A percentile compares a stretch with the other conserved stretches of the same genome.
Evolutionary conservation across 2,888 invertebrate genomes (phyloP).

Genomic region (Drosophila affinis): DNA sequence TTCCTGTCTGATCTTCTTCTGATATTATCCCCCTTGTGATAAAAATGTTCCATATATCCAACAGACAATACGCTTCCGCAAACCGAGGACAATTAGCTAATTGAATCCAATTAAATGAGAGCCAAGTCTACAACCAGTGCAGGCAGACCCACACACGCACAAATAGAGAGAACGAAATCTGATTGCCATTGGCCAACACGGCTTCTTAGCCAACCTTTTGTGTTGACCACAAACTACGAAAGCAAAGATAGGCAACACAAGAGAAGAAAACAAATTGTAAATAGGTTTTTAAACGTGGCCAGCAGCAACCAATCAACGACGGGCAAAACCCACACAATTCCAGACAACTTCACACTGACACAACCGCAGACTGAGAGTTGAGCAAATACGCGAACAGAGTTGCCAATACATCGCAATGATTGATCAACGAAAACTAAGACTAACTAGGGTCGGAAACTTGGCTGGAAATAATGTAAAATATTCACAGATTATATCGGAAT

Average conservation of each 20-base stretch:
- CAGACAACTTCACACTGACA: slow-evolving; percentile 16
- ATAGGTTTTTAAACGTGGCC: slow-evolving; percentile 67
- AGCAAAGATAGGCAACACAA: slow-evolving; percentile 50
- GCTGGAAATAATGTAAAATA: slow-evolving; percentile 31
- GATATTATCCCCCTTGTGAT: slow-evolving; percentile 5
- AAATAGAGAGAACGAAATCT: slow-evolving; percentile 20
- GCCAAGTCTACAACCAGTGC: slow-evolving; percentile 13
- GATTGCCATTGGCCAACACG: slow-evolving; percentile 54
- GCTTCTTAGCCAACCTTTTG: slow-evolving; percentile 45
- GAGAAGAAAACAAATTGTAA: slow-evolving; percentile 57
- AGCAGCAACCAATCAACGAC: slow-evolving; percentile 62
- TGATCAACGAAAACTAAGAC: slow-evolving; percentile 5
- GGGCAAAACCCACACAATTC: slow-evolving; percentile 28
- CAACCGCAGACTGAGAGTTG: slow-evolving; percentile 13
- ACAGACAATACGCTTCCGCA: slow-evolving; percentile 6
- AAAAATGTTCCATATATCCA: slow-evolving; percentile 21
- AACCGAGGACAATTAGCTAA: slow-evolving; percentile 42
- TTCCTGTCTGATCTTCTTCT: not conserved
- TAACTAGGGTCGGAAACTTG: not conserved
- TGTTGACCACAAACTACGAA: slow-evolving; percentile 41
- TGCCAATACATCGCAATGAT: slow-evolving; percentile 54
- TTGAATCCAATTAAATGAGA: slow-evolving; percentile 53
- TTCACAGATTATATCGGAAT: slow-evolving; percentile 44
- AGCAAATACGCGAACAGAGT: slow-evolving; percentile 56
- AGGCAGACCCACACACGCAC: slow-evolving; percentile 16